Base-by-base conservation (phyloP, 2,113 vertebrate genomes). In the Candoia aspera region DNA sequence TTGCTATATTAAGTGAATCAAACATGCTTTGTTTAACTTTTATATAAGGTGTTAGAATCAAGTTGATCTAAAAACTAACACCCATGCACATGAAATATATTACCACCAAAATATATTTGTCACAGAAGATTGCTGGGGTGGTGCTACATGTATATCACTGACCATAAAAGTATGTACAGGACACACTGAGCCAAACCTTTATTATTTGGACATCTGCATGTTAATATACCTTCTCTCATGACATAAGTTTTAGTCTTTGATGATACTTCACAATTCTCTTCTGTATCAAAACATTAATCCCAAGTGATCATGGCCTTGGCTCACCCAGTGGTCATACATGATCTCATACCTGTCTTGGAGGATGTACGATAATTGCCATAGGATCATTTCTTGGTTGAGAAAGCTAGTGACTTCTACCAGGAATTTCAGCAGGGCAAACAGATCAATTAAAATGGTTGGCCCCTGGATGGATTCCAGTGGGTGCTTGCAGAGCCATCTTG, bases 1-100 rank as follows among this genome's bases (percentile, higher is more conserved):
- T 17, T 89, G 49, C 49, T 79, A 26, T 37, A 29, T 29, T 89
- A 26, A 64, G 5, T 29, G 12, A 37, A n/a, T 42, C 23, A 84
- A 54, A 33, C 24, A 55, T 84, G n/a, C 33, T 84, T 57, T 91
- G 92, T 68, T 68, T 68, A 68, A 68, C 12, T 58, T 91, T n/a
- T 83, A 6, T 23, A 83, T 21, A 64, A 90, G 86, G 49, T 89
- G n/a, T 62, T 53, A 90, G 1, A 4, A 68, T 68, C 29, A 68
- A 15, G 11, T 12, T 68, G 29, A n/a, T 68, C 4, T 49, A 49
- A 49, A 49, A 49, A 49, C 0, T n/a, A 68, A 68, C 62, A n/a
- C 29, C n/a, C 29, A 64, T 12, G n/a, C n/a, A n/a, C 62, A 68
- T 68, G 29, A 68, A 68, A 68, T n/a, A n/a, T n/a, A 68, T 68